These are phyloP conservation scores for Chironomus tentans DNA, from an alignment of 2,888 invertebrate species.

Conservation along the genomic window DNA sequence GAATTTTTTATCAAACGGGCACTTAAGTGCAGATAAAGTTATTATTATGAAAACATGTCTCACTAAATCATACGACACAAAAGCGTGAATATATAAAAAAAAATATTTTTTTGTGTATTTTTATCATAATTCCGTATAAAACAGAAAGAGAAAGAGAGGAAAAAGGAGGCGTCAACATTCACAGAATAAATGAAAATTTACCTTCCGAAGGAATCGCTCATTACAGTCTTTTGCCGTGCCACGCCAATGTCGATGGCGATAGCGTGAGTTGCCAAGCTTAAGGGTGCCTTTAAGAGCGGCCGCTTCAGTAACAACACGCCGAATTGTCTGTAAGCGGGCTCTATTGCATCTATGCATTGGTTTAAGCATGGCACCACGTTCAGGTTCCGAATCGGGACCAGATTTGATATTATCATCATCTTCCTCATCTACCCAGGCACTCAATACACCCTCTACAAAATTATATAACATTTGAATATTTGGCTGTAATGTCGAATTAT, in stretches of 20 bases:
- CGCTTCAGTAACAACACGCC: slow-evolving; percentile 59
- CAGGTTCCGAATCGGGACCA: slow-evolving; percentile 64
- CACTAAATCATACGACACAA: not conserved
- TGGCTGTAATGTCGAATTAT: slow-evolving; percentile 47
- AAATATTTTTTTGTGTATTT: not conserved
- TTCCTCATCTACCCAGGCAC: slow-evolving; percentile 68
- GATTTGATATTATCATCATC: slow-evolving; percentile 62
- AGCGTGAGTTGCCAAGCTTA: slow-evolving; percentile 59
- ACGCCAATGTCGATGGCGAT: slow-evolving; percentile 75
- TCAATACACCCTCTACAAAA: slow-evolving; percentile 69
- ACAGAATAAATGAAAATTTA: slow-evolving; percentile 39
- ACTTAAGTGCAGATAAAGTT: slow-evolving; percentile 1
- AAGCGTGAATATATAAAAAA: not conserved
- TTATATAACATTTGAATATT: slow-evolving; percentile 74
- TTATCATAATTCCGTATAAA: not conserved
- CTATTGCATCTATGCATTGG: slow-evolving; percentile 47
- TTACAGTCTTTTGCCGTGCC: slow-evolving; percentile 80
- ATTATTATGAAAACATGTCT: not conserved
- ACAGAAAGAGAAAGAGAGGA: not conserved
- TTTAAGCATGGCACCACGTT: slow-evolving; percentile 51
- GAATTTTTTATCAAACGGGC: not conserved
- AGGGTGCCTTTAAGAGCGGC: slow-evolving; percentile 58
- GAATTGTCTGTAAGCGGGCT: slow-evolving; percentile 57
- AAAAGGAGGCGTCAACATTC: slow-evolving; percentile 2
- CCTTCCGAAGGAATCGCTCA: slow-evolving; percentile 80